These are phyloP conservation scores for Pegea sp. DNA, from an alignment of 23 tunicate genomes.

Conservation along the genomic window DNA sequence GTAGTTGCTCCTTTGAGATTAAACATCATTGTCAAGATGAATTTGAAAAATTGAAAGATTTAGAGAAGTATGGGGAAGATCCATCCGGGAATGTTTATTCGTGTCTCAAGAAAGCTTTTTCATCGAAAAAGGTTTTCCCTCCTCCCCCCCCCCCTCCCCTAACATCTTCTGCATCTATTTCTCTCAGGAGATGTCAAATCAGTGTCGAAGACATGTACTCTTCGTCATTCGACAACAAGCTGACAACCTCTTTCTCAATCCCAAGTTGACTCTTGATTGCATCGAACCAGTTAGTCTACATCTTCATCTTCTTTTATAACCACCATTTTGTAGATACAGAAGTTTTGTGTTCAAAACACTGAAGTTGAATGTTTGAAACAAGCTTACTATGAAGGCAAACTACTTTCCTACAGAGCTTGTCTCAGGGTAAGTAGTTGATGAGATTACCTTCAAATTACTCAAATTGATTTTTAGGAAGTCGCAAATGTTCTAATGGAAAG, in stretches of 20 bases:
- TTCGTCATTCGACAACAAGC: slow-evolving; percentile 33
- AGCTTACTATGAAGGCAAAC: slow-evolving; percentile 3
- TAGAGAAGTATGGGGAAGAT: slow-evolving; percentile 22
- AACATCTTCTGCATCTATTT: no score
- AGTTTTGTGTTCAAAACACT: background rate
- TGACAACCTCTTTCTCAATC: slow-evolving; percentile 39
- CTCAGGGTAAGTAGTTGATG: slow-evolving; percentile 7
- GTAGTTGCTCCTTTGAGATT: slow-evolving; percentile 40
- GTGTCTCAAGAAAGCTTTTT: slow-evolving; percentile 22
- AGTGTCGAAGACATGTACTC: slow-evolving; percentile 25
- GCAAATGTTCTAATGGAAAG: slow-evolving; percentile 46
- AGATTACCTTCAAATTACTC: background rate
- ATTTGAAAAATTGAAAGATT: slow-evolving; percentile 2
- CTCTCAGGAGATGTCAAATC: slow-evolving; percentile 11
- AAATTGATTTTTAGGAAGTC: slow-evolving; percentile 20
- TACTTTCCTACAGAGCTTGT: slow-evolving; percentile 6
- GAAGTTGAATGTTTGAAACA: slow-evolving; percentile 38
- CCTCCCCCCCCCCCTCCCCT: no score
- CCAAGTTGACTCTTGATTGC: slow-evolving; percentile 32
- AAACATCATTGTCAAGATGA: slow-evolving; percentile 14
- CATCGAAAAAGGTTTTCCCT: slow-evolving; percentile 1
- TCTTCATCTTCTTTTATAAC: background rate
- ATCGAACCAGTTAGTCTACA: slow-evolving; percentile 8
- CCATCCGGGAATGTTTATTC: slow-evolving; percentile 37
- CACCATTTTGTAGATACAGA: background rate